Conservation (phyloP, 1,140 invertebrate genomes). For the Cydia pomonella region DNA sequence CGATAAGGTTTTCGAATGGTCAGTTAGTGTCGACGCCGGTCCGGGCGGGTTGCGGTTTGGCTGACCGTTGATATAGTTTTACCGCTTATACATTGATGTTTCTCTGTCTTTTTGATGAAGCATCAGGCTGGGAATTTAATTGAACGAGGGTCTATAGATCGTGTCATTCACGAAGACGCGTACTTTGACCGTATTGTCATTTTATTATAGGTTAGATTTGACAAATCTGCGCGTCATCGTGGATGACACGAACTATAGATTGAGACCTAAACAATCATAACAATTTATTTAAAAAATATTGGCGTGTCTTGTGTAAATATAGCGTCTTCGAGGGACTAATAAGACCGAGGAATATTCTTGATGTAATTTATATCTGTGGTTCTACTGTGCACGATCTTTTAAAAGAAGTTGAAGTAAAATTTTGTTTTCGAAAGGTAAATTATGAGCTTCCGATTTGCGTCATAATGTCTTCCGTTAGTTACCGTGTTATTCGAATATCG, state of each 20-base stretch:
- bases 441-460: slow-evolving; percentile 7
- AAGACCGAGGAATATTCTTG: not conserved
- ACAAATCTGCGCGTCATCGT: too few species aligned
- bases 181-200: too few species aligned
- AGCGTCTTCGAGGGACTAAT: not conserved
- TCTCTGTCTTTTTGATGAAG: not conserved
- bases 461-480: slow-evolving; percentile 27
- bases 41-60: slow-evolving; percentile 2
- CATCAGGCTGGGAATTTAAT: too few species aligned
- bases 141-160: not conserved
- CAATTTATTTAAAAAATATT: not conserved
- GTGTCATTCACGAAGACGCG: too few species aligned
- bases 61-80: not conserved
- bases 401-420: not conserved
- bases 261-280: not conserved
- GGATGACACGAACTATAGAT: too few species aligned
- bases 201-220: too few species aligned
- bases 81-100: not conserved
- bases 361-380: not conserved
- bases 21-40: not conserved
- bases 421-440: not conserved
- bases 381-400: not conserved
- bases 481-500: not conserved
- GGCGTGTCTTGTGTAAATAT: not conserved
- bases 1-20: not conserved